A percentile compares a stretch with the other conserved stretches of the same genome.
phyloP scores from a whole-genome alignment of 2,113 vertebrate species.

The Nansenia antarctica region DNA sequence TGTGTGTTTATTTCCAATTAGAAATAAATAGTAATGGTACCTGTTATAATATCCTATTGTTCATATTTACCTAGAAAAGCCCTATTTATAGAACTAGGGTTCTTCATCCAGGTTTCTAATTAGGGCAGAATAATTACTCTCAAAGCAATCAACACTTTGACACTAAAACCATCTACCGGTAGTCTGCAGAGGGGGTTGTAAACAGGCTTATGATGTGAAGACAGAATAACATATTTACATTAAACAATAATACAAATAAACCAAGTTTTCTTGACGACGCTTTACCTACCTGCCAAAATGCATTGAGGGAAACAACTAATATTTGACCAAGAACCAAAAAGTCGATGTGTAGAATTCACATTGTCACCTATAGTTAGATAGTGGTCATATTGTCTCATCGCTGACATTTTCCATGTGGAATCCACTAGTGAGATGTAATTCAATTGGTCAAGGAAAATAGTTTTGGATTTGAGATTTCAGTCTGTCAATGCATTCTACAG shows the following conservation, averaged over 20 bases:
- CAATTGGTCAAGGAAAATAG: not conserved
- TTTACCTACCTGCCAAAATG: not conserved
- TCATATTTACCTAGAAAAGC: conserved; percentile 59
- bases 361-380: not conserved
- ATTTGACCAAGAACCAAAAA: not conserved
- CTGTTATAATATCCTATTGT: conserved; percentile 35
- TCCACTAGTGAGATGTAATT: conserved; percentile 2
- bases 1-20: conserved; percentile 52
- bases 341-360: not conserved
- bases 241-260: conserved; percentile 30
- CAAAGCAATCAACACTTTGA: conserved; percentile 58
- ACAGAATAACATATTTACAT: conserved; percentile 26
- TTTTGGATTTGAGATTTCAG: conserved; percentile 17
- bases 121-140: conserved; percentile 60
- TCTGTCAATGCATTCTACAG: conserved; percentile 34
- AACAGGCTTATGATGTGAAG: conserved; percentile 32
- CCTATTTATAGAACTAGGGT: conserved; percentile 49
- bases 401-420: not conserved
- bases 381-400: not conserved
- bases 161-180: conserved; percentile 24
- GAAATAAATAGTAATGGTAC: conserved; percentile 47
- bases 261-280: not conserved
- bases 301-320: not conserved
- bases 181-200: conserved; percentile 46
- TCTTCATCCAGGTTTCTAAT: conserved; percentile 54